A percentile compares a stretch with the other conserved stretches of the same genome.
phyloP scores from a whole-genome alignment of 2,888 invertebrate species.

The Dorcus hopei region DNA sequence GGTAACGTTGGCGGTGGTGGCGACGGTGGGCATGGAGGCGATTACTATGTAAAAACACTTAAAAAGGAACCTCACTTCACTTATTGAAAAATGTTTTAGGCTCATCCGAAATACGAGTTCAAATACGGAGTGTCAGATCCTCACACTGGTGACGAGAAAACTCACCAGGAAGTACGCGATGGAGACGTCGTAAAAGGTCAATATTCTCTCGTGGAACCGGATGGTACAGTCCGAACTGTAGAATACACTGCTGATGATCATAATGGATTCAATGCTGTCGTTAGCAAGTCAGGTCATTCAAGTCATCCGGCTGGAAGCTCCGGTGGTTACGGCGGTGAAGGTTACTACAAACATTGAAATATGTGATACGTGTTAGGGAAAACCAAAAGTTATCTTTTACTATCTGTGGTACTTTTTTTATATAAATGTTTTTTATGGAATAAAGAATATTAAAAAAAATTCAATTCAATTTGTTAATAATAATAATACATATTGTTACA shows the following conservation, averaged over 20 bases:
- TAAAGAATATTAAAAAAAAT: too few species aligned
- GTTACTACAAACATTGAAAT: neutral
- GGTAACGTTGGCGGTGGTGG: neutral
- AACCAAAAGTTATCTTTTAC: too few species aligned
- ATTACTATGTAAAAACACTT: neutral
- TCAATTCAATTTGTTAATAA: too few species aligned
- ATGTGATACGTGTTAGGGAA: neutral
- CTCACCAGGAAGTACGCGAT: constrained; percentile 54
- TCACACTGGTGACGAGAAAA: constrained; percentile 56
- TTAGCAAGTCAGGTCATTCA: constrained; percentile 49
- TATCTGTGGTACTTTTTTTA: too few species aligned
- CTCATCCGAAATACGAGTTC: constrained; percentile 51
- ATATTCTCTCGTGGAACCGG: constrained; percentile 62
- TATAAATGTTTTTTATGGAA: too few species aligned
- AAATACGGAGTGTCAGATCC: constrained; percentile 56
- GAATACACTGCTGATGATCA: constrained; percentile 62
- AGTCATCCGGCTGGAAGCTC: constrained; percentile 22
- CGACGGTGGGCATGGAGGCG: neutral
- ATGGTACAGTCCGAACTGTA: constrained; percentile 61
- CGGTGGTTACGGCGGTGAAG: neutral
- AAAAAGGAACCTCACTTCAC: too few species aligned
- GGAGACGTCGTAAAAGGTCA: constrained; percentile 61
- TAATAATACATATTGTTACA: too few species aligned
- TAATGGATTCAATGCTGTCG: constrained; percentile 60
- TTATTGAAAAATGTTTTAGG: neutral